phyloP scores from a whole-genome alignment of 2,113 vertebrate genomes.

The Phalacrocorax aristotelis region DNA sequence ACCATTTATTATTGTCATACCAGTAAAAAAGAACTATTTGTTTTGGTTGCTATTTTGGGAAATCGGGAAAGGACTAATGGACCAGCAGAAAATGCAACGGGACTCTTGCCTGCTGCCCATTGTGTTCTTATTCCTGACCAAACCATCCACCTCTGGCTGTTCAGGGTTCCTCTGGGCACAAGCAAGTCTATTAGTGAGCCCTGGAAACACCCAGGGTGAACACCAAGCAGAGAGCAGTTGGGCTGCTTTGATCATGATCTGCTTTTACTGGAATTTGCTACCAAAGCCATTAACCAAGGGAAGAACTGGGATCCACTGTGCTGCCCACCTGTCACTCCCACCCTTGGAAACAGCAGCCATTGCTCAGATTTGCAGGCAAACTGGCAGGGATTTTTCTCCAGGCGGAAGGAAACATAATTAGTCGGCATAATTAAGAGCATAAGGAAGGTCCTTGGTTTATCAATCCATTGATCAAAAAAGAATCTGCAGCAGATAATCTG shows the following conservation, averaged over 20 bases:
- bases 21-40: not conserved
- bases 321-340: not conserved
- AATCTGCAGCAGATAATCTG: not conserved
- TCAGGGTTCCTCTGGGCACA: not conserved
- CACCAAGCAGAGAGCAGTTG: not conserved
- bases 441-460: not conserved
- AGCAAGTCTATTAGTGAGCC: accelerated
- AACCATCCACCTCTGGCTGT: not conserved
- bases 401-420: not conserved
- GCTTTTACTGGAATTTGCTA: not conserved
- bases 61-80: not conserved
- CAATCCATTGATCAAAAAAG: not conserved
- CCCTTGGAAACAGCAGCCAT: not conserved
- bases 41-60: not conserved
- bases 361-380: not conserved
- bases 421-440: not conserved
- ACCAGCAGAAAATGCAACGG: not conserved
- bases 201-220: not conserved
- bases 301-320: not conserved
- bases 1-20: not conserved
- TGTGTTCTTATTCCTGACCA: not conserved
- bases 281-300: not conserved
- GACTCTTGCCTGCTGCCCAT: not conserved
- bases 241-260: not conserved
- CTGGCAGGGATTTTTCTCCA: not conserved